Percentiles rank a stretch among this genome's conserved stretches.
Conservation (phyloP, 2,113 vertebrate species). For the Romanogobio albipinnatus region DNA sequence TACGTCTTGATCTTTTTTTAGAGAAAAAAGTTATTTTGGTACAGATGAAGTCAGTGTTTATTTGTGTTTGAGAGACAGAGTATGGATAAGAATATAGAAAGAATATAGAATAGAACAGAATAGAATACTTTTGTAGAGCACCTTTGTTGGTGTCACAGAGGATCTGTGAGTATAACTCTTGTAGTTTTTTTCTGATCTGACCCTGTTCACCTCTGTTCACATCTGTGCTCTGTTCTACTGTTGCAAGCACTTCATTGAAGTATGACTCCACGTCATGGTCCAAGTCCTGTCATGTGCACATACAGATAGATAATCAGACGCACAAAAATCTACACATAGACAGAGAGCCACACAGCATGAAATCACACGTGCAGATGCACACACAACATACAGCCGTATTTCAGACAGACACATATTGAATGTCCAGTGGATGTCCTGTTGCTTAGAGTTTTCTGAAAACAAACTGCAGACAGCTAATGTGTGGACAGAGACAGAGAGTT, state of each 20-base stretch:
- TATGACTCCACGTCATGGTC: constrained; percentile 73
- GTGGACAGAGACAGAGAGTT: neutral
- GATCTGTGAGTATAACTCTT: constrained; percentile 78
- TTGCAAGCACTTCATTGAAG: constrained; percentile 83
- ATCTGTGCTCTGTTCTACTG: constrained; percentile 72
- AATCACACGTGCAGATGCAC: neutral
- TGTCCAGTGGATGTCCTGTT: neutral
- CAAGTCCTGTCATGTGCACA: constrained; percentile 72
- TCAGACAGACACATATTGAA: constrained; percentile 8
- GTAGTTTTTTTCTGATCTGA: constrained; percentile 70
- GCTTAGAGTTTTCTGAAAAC: constrained; percentile 14
- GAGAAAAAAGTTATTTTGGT: neutral
- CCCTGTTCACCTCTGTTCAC: constrained; percentile 57
- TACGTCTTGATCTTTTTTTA: neutral
- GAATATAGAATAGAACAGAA: neutral
- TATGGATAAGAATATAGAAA: no score
- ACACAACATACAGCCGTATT: neutral
- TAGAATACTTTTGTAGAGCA: constrained; percentile 51
- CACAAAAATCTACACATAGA: constrained; percentile 5
- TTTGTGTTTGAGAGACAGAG: constrained; percentile 13
- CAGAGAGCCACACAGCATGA: neutral
- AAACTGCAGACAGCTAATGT: neutral
- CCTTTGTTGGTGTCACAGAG: constrained; percentile 69
- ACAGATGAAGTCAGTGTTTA: neutral
- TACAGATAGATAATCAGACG: constrained; percentile 43